Evolutionary conservation across 2,113 vertebrate species (phyloP), one percentile per base, ranked within the genome.

Genomic region (Procavia capensis): DNA sequence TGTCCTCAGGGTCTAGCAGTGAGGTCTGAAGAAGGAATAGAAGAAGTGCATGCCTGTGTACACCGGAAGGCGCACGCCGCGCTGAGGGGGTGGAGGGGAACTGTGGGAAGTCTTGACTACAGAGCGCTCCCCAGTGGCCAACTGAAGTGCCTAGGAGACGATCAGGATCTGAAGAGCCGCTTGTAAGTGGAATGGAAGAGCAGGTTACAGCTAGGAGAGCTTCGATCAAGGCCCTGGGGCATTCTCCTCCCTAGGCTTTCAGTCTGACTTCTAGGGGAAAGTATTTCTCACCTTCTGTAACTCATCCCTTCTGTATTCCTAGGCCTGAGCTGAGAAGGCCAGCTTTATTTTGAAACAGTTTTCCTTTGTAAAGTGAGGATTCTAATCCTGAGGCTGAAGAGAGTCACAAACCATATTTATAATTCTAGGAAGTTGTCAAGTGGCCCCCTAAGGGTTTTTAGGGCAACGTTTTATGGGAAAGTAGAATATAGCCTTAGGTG

Each of bases 141-240:
- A n/a, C 64, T 36, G 59, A 47, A 20, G 17, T 11, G 36, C 87
- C 36, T 66, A 34, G 80, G n/a, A 93, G 79, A 88, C 54, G 22
- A 91, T 64, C 41, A 85, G 90, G 70, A 94, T 66, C 70, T 59
- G 78, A 90, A 63, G 64, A 90, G 43, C 54, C 45, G 75, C 39
- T 39, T 68, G 59, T 25, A 19, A 74, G 24, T 16, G 66, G 4
- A 25, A 29, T 22, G 39, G 9, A 27, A 79, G 68, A 54, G 75
- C 9, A 14, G 11, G 47, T n/a, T n/a, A n/a, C n/a, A n/a, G n/a
- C n/a, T n/a, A 41, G 31, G 59, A 75, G 50, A 81, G 16, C 45
- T 16, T 19, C 61, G 43, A 27, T 14, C 20, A 34, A 39, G 74
- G 31, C 63, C 7, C 13, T 72, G 74, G 31, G 43, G 45, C 17